Conservation (phyloP, 2,113 vertebrate species). For the Edolisoma coerulescens region DNA sequence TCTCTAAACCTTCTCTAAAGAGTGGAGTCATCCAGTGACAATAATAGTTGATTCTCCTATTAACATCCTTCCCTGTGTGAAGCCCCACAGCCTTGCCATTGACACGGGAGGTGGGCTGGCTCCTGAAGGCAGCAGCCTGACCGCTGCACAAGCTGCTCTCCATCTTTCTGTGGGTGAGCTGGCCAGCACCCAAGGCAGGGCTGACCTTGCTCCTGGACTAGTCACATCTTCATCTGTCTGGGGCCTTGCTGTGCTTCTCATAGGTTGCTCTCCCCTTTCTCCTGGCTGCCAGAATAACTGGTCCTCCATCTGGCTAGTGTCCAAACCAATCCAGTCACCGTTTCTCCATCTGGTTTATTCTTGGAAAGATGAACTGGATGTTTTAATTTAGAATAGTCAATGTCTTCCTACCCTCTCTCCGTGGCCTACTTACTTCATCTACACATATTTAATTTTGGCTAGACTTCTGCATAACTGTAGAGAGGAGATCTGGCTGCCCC, state of each 20-base stretch:
- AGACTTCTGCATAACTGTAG: background rate
- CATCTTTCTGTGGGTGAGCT: background rate
- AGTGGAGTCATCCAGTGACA: background rate
- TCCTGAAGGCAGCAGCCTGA: background rate
- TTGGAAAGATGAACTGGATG: background rate
- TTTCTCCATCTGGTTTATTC: constrained; percentile 39
- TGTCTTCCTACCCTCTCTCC: background rate
- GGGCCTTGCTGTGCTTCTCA: background rate
- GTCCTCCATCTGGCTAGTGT: background rate
- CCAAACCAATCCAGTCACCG: background rate
- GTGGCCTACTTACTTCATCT: background rate
- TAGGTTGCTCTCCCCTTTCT: background rate
- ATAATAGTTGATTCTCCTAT: background rate
- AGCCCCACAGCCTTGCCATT: background rate
- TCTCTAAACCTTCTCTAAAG: background rate
- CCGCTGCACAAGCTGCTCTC: background rate
- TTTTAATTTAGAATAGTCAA: background rate
- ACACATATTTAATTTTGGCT: background rate
- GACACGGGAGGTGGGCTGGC: background rate
- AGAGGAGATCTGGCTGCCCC: background rate
- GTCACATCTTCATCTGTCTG: background rate
- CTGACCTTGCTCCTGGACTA: constrained; percentile 31
- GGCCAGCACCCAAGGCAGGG: background rate
- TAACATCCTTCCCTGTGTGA: background rate
- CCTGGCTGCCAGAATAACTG: background rate